Percentiles rank a stretch among this genome's conserved stretches.
Evolutionary conservation across 2,888 invertebrate genomes (phyloP).

Genomic region (Masnerella sp.): DNA sequence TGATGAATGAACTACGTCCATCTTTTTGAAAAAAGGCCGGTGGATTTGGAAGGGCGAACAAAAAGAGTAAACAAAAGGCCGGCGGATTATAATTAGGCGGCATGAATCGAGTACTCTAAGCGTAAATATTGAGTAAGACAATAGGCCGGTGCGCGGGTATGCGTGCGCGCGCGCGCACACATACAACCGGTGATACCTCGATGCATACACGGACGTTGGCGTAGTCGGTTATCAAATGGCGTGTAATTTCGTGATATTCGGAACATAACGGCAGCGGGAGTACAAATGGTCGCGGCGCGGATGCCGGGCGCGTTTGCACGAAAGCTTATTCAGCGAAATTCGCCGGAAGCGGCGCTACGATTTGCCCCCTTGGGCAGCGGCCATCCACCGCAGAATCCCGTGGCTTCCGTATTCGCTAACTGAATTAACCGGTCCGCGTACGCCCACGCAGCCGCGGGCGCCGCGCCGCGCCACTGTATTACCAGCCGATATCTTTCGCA

Average conservation of each 20-base stretch:
- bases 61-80: conserved; percentile 9
- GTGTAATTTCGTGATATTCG: conserved; percentile 54
- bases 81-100: conserved; percentile 38
- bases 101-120: conserved; percentile 38
- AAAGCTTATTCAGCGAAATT: conserved; percentile 62
- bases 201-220: conserved; percentile 5
- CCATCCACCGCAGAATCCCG: conserved; percentile 58
- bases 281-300: conserved; percentile 48
- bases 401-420: conserved; percentile 66
- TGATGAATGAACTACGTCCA: too few species aligned
- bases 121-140: conserved; percentile 36
- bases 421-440: conserved; percentile 68
- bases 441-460: conserved; percentile 61
- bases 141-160: conserved; percentile 15
- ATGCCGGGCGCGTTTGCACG: conserved; percentile 61
- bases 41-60: too few species aligned
- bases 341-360: conserved; percentile 48
- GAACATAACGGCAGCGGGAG: conserved; percentile 49
- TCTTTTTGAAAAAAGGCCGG: too few species aligned
- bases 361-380: conserved; percentile 28
- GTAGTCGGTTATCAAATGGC: conserved; percentile 43
- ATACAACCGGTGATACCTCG: too few species aligned
- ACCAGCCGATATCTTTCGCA: conserved; percentile 70
- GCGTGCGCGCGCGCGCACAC: conserved; percentile 10
- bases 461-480: conserved; percentile 67